These are phyloP conservation scores for Brachionus paranguensis DNA, from an alignment of 1,140 invertebrate species.

Conservation along the genomic window DNA sequence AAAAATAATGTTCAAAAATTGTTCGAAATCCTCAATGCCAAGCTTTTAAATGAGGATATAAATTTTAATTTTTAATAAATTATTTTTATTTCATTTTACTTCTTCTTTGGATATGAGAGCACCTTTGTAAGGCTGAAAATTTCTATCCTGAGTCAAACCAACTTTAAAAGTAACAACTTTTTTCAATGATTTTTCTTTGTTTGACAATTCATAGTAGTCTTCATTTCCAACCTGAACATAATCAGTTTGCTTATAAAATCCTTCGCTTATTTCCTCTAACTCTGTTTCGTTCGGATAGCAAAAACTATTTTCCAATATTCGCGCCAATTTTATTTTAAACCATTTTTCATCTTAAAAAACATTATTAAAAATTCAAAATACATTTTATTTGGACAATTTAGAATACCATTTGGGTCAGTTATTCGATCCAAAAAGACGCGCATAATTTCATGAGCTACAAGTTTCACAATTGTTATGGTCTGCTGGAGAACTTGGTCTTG, in stretches of 20 bases:
- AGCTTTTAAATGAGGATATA: background rate
- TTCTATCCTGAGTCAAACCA: slow-evolving; percentile 49
- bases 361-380: background rate
- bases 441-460: slow-evolving; percentile 53
- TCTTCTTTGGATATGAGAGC: slow-evolving; percentile 50
- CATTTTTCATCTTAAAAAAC: slow-evolving; percentile 44
- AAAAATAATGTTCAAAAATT: slow-evolving; percentile 19
- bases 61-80: background rate
- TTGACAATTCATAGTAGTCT: background rate
- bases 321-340: slow-evolving; percentile 46
- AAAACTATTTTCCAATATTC: slow-evolving; percentile 48
- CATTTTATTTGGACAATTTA: background rate
- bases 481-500: slow-evolving; percentile 13
- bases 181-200: slow-evolving; percentile 41
- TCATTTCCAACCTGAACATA: slow-evolving; percentile 23
- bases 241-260: background rate
- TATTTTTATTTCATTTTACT: slow-evolving; percentile 42
- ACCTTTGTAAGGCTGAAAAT: slow-evolving; percentile 49
- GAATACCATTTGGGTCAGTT: slow-evolving; percentile 47
- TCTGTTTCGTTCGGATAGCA: slow-evolving; percentile 43
- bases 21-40: background rate
- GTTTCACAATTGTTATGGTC: slow-evolving; percentile 48
- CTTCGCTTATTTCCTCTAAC: background rate
- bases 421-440: slow-evolving; percentile 51
- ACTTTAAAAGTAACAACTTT: slow-evolving; percentile 51